Evolutionary conservation across 2,888 invertebrate genomes (phyloP), one percentile per base, ranked within the genome.

Genomic region (Mactromeris polynyma): DNA sequence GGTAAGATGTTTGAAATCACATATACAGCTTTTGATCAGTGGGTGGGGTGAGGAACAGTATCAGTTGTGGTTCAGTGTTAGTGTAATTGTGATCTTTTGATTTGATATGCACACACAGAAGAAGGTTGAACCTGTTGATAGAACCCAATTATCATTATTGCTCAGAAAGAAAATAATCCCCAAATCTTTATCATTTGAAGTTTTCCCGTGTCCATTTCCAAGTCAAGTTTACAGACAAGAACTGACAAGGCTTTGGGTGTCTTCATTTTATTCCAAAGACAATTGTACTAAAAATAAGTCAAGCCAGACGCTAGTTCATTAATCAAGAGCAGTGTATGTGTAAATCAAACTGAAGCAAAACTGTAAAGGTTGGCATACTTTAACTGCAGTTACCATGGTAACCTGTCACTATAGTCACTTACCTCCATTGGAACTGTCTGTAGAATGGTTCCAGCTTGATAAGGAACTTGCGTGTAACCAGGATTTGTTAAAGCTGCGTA

Each of bases 371-470:
- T 80, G 79, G 86, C 86, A 86, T 82, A 86, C 82, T 81, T 36
- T 73, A 33, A 86, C 46, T 86, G 69, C n/a, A 21, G 85, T 79
- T 40, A 83, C 83, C 36, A 73, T 46, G 82, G 64, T 58, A 42
- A 81, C 51, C n/a, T 3, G 73, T 83, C 80, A 81, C 84, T 87
- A 83, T 83, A 81, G 79, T 26, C 31, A 87, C 93, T 85, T 64
- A 93, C 93, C 91, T 93, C 93, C 54, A 93, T 77, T 85, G 92
- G 93, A 88, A 93, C 88, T 58, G 93, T 92, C 85, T 92, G 92
- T 83, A 93, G 81, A 51, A 93, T 92, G 86, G 93, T 89, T 42
- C 92, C 92, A 31, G 90, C 87, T 79, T 91, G 93, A 83, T 93
- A 93, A 51, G 93, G 91, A 89, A 93, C 83, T 89, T 92, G 93